These are phyloP conservation scores for Epizoanthus illoricatus DNA, from an alignment of 92 coral and sea anemone species.

Conservation along the genomic window DNA sequence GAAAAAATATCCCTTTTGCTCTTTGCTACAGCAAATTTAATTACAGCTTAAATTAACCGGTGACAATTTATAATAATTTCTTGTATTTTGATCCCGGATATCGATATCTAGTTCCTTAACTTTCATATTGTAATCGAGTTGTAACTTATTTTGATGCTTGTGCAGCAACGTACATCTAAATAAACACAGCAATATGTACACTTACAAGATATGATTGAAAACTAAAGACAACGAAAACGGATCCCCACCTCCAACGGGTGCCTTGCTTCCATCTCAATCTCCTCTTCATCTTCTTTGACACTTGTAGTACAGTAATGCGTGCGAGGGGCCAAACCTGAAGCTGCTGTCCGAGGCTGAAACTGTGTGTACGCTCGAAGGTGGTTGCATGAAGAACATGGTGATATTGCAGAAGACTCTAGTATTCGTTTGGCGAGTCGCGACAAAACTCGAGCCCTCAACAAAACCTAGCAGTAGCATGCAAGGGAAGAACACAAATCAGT, in stretches of 20 bases:
- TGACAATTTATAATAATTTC: no score
- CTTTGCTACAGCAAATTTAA: no score
- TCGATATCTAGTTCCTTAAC: no score
- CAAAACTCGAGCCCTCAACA: slow-evolving; percentile 1
- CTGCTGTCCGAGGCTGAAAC: background rate
- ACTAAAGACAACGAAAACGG: background rate
- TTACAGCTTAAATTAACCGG: no score
- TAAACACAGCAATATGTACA: no score
- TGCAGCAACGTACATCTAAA: no score
- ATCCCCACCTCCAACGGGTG: slow-evolving; percentile 24
- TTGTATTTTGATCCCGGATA: no score
- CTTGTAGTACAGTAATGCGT: background rate
- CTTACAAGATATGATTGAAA: no score
- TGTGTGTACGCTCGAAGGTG: background rate
- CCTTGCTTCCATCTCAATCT: background rate
- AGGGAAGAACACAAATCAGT: no score
- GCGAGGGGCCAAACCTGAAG: background rate
- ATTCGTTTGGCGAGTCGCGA: slow-evolving; percentile 11
- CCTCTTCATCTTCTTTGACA: background rate
- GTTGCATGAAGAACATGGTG: slow-evolving; percentile 1
- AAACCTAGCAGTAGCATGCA: background rate
- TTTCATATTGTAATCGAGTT: no score
- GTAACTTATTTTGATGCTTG: no score
- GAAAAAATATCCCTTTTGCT: no score
- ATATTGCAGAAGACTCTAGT: background rate